phyloP scores from a whole-genome alignment of 2,113 vertebrate genomes.

The Limnothrissa miodon region DNA sequence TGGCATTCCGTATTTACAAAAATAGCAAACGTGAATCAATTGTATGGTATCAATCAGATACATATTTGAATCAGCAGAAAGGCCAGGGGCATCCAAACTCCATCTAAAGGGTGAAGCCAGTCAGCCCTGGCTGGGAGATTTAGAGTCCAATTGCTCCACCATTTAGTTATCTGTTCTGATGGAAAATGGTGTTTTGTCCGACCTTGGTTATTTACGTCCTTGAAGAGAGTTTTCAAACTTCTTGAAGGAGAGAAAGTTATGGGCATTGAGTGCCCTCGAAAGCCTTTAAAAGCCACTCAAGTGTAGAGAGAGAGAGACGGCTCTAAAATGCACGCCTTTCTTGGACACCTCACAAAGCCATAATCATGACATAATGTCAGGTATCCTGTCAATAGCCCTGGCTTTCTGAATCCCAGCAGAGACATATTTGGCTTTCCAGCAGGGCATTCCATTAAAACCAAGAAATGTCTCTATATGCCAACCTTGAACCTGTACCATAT shows the following conservation, averaged over 20 bases:
- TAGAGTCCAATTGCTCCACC: not conserved
- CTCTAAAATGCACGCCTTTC: not conserved
- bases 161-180: not conserved
- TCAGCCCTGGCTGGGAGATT: not conserved
- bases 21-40: not conserved
- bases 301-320: not conserved
- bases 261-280: not conserved
- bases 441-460: not conserved
- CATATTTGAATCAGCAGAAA: not conserved
- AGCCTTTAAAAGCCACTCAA: not conserved
- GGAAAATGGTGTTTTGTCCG: not conserved
- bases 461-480: not conserved
- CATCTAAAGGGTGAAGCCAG: not conserved
- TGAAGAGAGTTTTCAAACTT: not conserved
- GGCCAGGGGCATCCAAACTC: not conserved
- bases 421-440: not conserved
- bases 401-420: not conserved
- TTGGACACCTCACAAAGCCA: not conserved
- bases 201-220: not conserved
- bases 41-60: not conserved
- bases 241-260: not conserved
- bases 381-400: not conserved
- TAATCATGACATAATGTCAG: slow-evolving; percentile 8
- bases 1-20: not conserved
- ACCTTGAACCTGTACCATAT: not conserved